Evolutionary conservation across 2,888 invertebrate species (phyloP).

Genomic region (Ormyrus labotus): DNA sequence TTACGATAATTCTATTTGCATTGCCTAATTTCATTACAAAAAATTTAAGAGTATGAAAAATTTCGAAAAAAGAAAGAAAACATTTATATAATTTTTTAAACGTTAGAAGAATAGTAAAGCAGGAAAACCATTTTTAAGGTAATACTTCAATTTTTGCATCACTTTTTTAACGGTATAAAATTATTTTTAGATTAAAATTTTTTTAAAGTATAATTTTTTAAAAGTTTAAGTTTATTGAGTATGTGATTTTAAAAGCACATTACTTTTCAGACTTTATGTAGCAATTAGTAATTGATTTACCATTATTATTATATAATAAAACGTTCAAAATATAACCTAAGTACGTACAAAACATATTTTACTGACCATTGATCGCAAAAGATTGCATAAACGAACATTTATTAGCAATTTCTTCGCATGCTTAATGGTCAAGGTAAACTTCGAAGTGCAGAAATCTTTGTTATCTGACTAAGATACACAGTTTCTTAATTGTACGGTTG

Average conservation of each 20-base stretch:
- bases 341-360: slow-evolving; percentile 35
- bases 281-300: not conserved
- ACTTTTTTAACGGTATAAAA: too few species aligned
- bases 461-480: slow-evolving; percentile 36
- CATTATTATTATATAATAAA: slow-evolving; percentile 24
- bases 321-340: slow-evolving; percentile 30
- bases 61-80: slow-evolving; percentile 21
- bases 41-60: not conserved
- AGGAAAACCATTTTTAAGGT: too few species aligned
- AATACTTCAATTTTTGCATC: too few species aligned
- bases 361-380: slow-evolving; percentile 8
- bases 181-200: too few species aligned
- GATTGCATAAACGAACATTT: slow-evolving; percentile 4
- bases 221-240: slow-evolving; percentile 6
- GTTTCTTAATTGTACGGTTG: slow-evolving; percentile 12
- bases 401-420: not conserved
- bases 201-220: not conserved
- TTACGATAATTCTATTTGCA: not conserved
- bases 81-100: slow-evolving; percentile 7
- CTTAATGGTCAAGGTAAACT: slow-evolving; percentile 21
- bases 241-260: not conserved
- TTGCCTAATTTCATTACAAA: too few species aligned
- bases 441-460: slow-evolving; percentile 31
- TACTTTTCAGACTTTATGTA: not conserved
- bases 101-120: not conserved